phyloP scores from a whole-genome alignment of 1,140 invertebrate genomes.

The Temnothorax nylanderi region DNA sequence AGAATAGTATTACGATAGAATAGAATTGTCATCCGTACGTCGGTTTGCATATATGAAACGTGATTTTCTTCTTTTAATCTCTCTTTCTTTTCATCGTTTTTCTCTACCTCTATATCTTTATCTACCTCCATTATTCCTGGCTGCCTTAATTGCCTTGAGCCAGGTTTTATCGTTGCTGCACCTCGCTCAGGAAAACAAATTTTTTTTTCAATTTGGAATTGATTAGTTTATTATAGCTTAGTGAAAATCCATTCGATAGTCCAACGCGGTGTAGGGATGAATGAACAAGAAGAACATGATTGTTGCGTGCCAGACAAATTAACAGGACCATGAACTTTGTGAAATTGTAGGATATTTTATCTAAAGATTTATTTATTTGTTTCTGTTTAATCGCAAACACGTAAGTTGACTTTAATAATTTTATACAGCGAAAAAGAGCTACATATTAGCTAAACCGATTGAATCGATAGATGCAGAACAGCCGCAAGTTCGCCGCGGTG shows the following conservation, averaged over 20 bases:
- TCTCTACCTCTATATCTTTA: constrained; percentile 61
- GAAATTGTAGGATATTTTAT: background rate
- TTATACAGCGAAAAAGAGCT: background rate
- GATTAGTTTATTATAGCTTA: constrained; percentile 2
- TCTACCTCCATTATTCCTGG: constrained; percentile 68
- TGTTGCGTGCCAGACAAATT: constrained; percentile 8
- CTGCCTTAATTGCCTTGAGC: constrained; percentile 69
- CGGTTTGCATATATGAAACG: constrained; percentile 30
- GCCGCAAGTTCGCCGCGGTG: background rate
- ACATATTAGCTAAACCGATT: background rate
- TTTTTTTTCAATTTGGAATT: constrained; percentile 35
- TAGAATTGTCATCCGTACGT: constrained; percentile 27
- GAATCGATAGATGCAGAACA: constrained; percentile 57
- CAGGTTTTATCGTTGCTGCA: constrained; percentile 68
- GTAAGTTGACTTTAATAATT: constrained; percentile 8
- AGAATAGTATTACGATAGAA: constrained; percentile 52
- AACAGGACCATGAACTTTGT: background rate
- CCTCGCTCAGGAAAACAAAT: constrained; percentile 56
- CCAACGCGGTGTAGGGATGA: background rate
- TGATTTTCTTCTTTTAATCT: constrained; percentile 41
- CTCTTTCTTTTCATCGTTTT: constrained; percentile 41
- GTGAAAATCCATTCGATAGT: constrained; percentile 18
- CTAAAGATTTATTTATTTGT: constrained; percentile 17
- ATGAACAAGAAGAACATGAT: constrained; percentile 21
- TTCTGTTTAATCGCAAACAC: background rate